Percentiles rank a stretch among this genome's conserved stretches.
Evolutionary conservation across 2,113 vertebrate genomes (phyloP).

Genomic region (Todiramphus chloris): DNA sequence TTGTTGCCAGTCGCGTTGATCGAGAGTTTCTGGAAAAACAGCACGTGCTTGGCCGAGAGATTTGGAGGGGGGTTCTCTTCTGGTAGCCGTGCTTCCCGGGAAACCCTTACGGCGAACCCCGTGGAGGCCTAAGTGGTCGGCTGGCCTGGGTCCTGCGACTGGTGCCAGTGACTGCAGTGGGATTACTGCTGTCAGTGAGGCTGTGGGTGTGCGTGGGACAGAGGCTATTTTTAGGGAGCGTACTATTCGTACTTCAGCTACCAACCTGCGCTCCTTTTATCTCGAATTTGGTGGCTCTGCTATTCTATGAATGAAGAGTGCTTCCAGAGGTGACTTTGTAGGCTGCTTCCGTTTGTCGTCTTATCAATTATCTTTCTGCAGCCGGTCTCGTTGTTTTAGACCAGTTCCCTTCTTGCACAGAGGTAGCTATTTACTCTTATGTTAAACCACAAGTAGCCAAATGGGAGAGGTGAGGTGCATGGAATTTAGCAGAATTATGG

Average conservation of each 20-base stretch:
- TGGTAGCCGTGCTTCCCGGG: background rate
- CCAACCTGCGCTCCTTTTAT: background rate
- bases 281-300: background rate
- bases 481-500: background rate
- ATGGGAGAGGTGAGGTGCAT: background rate
- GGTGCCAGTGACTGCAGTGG: background rate
- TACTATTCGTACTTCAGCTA: background rate
- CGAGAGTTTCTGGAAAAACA: background rate
- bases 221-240: constrained; percentile 7
- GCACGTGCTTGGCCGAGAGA: background rate
- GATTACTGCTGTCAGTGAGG: background rate
- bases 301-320: background rate
- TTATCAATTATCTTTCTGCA: background rate
- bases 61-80: background rate
- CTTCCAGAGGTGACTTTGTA: background rate
- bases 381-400: background rate
- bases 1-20: background rate
- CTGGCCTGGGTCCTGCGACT: background rate
- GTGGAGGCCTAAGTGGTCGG: background rate
- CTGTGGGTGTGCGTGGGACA: background rate
- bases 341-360: background rate
- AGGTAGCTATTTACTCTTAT: background rate
- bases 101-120: background rate
- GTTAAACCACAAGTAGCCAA: background rate
- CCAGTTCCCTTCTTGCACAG: background rate